A percentile compares a stretch with the other conserved stretches of the same genome.
phyloP scores from a whole-genome alignment of 1,140 invertebrate species.

The Caenorhabditis brenneri region DNA sequence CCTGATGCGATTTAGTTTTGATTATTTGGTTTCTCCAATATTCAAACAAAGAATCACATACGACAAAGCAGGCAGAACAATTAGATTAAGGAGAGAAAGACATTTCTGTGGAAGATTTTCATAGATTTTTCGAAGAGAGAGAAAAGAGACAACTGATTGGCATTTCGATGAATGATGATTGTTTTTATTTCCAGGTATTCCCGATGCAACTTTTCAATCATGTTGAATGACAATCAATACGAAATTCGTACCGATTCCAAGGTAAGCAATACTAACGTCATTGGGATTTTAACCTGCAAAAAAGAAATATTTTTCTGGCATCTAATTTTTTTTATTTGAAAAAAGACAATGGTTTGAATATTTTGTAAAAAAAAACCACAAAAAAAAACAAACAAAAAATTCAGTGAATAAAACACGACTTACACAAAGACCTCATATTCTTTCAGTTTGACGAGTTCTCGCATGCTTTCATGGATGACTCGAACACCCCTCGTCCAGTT shows the following conservation, averaged over 20 bases:
- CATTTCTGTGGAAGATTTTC: background rate
- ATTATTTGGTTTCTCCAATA: background rate
- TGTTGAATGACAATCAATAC: constrained; percentile 25
- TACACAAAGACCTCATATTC: background rate
- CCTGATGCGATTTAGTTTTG: background rate
- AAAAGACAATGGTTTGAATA: background rate
- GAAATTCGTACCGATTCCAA: constrained; percentile 17
- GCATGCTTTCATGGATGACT: constrained; percentile 18
- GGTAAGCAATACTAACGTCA: background rate
- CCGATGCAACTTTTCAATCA: constrained; percentile 31
- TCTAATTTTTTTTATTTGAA: background rate
- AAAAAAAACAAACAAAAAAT: background rate
- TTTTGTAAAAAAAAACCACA: background rate
- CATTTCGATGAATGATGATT: background rate
- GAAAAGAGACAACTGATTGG: background rate
- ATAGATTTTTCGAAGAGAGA: too few species aligned
- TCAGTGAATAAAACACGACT: background rate
- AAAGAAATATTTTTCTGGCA: background rate
- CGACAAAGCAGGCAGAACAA: background rate
- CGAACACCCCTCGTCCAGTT: background rate
- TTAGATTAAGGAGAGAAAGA: constrained; percentile 8
- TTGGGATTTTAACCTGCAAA: background rate
- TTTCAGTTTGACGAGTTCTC: constrained; percentile 36
- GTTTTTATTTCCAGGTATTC: constrained; percentile 1
- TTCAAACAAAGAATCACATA: background rate